Base-by-base conservation (phyloP, 2,888 invertebrate species). In the Drosophila recens region DNA sequence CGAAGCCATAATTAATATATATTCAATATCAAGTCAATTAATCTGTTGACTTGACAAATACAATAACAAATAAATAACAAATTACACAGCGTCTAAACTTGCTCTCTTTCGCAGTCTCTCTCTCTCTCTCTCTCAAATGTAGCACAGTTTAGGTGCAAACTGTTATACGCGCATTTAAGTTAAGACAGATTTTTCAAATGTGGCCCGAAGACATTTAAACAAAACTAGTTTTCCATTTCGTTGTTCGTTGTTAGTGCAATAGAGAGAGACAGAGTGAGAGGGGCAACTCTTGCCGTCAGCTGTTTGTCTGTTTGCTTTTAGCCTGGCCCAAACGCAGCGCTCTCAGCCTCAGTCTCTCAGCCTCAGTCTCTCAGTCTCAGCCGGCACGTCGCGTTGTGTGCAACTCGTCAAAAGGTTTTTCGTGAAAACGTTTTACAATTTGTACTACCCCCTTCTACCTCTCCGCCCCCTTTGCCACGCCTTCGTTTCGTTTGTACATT, bases 21-120 rank as follows among this genome's bases (percentile, higher is more conserved):
- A 84, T 89, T 87, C 89, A 86, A 89, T 89, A 86, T 89, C 86
- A 86, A 85, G 70, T 76, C 89, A 87, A 89, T 89, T 89, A 85
- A 89, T 86, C 86, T 84, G 88, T 85, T 78, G 89, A 89, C 74
- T 87, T 87, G 85, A 79, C 82, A 86, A 86, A 87, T 64, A 87
- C 85, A 85, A 85, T 80, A 77, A 81, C 56, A 70, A 73, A 71
- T 43, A 71, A 86, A 71, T 48, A 71, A 82, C 84, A 84, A 84
- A 84, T 84, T 86, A 49, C 46, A 51, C 27, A 54, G 67, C 61
- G 61, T 64, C 57, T 56, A 75, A 61, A 42, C 11, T 30, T 20
- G 40, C 30, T 38, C 30, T 33, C 45, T 10, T 20, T 20, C 42
- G 1, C 17, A 15, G 27, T 15, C 33, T 38, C 15, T 23, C 34